Conservation (phyloP, 2,797 vertebrate genomes). For the Bovichtus variegatus region DNA sequence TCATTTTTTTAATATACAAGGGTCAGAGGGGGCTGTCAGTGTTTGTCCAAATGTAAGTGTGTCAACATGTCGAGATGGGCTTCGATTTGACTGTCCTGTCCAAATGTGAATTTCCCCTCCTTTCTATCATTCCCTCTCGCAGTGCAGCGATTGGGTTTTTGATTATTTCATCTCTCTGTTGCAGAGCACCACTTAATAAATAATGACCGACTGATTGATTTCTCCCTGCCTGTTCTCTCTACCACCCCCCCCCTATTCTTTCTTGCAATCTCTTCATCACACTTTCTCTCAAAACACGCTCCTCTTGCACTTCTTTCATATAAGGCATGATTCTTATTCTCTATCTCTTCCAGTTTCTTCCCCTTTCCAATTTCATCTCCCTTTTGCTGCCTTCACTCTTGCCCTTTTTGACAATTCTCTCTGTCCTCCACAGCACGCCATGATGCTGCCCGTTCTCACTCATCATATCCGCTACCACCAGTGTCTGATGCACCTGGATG, state of each 20-base stretch:
- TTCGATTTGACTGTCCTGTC: conserved; percentile 69
- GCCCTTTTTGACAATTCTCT: conserved; percentile 29
- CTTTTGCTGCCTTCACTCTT: background rate
- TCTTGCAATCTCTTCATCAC: conserved; percentile 61
- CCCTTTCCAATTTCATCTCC: conserved; percentile 6
- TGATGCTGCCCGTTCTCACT: conserved; percentile 98
- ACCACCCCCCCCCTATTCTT: conserved; percentile 39
- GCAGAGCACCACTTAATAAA: conserved; percentile 84
- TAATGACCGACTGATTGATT: conserved; percentile 85
- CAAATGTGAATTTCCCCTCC: conserved; percentile 68
- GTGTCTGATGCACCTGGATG: conserved; percentile 97
- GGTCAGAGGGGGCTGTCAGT: conserved; percentile 43
- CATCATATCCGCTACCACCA: conserved; percentile 99
- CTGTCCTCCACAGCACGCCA: conserved; percentile 90
- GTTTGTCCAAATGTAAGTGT: conserved; percentile 67
- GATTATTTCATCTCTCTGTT: conserved; percentile 83
- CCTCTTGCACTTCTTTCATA: conserved; percentile 26
- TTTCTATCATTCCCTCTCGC: conserved; percentile 57
- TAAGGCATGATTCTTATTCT: conserved; percentile 28
- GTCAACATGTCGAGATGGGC: conserved; percentile 70
- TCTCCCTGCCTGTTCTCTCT: conserved; percentile 57
- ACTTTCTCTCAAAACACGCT: conserved; percentile 44
- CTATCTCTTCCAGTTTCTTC: conserved; percentile 11
- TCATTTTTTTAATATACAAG: conserved; percentile 21
- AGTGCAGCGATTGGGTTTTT: conserved; percentile 74